Evolutionary conservation across 2,888 invertebrate genomes (phyloP), one percentile per base, ranked within the genome.

Genomic region (Torymus texanus): DNA sequence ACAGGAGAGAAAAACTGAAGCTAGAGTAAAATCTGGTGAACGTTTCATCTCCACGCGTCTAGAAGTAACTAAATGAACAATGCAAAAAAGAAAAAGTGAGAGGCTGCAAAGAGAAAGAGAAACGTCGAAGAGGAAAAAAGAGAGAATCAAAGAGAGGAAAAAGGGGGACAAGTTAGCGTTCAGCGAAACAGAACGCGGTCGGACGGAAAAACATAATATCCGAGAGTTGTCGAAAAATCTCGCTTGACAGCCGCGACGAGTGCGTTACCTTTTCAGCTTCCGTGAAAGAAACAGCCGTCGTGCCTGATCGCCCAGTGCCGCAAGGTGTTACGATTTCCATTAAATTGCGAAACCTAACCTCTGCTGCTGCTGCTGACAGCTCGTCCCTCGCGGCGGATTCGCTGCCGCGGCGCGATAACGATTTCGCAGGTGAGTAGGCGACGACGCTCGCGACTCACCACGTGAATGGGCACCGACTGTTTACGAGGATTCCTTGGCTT

Each of bases 281-380:
- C 12, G 4, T 63, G 53, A 11, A 73, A 73, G 53, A 62, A 71
- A 29, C 50, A 56, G 13, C 67, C 24, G 24, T 56, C 56, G 29
- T 67, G n/a, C 53, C 24, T 24, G 41, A 41, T 41, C 41, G 41
- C 41, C 5, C 41, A 41, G 41, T 41, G 41, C 41, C 41, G 29
- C 68, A 58, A 67, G 56, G 58, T 58, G 58, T 41, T 51, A 53
- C 18, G 53, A 66, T 53, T 66, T 66, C 12, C 58, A 16, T 58
- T 70, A 29, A 58, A 58, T 70, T 70, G 41, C 68, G 80, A 80
- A 82, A 80, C 84, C 83, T 85, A 86, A 86, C 86, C 85, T 86
- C 75, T 41, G 41, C 41, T 41, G 41, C 5, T 58, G 16, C 58
- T 56, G 56, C 56, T 14, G 56, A 16, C 58, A 58, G 16, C 58